Evolutionary conservation across 2,113 vertebrate species (phyloP).

Genomic region (Oxyruncus cristatus): DNA sequence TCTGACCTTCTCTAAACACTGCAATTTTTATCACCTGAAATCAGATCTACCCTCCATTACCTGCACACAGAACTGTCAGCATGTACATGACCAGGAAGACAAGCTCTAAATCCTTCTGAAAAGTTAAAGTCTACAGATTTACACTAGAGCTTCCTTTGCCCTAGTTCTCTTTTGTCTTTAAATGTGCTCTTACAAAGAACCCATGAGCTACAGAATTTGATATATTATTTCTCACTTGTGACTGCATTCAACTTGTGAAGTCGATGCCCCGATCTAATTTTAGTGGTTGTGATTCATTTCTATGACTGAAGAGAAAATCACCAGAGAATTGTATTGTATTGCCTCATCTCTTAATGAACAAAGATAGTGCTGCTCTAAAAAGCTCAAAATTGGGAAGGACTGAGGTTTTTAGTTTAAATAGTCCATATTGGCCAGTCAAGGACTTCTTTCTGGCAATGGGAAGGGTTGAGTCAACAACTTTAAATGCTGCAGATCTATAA

Average conservation of each 20-base stretch:
- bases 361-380: neutral
- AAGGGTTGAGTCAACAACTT: neutral
- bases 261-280: neutral
- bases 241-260: neutral
- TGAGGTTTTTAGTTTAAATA: neutral
- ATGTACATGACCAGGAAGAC: neutral
- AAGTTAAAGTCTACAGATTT: neutral
- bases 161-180: neutral
- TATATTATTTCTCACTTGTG: neutral
- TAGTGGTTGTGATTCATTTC: neutral
- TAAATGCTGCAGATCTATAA: neutral
- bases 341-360: neutral
- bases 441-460: neutral
- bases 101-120: neutral
- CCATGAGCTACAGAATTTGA: neutral
- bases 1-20: neutral
- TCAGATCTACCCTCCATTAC: neutral
- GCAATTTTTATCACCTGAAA: neutral
- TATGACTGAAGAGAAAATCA: neutral
- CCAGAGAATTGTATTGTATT: neutral
- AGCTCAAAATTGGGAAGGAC: neutral
- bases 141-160: neutral
- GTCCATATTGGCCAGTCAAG: neutral
- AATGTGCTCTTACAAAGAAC: neutral
- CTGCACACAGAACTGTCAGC: neutral